Evolutionary conservation across 2,888 invertebrate species (phyloP).

Genomic region (Apamea crenata): DNA sequence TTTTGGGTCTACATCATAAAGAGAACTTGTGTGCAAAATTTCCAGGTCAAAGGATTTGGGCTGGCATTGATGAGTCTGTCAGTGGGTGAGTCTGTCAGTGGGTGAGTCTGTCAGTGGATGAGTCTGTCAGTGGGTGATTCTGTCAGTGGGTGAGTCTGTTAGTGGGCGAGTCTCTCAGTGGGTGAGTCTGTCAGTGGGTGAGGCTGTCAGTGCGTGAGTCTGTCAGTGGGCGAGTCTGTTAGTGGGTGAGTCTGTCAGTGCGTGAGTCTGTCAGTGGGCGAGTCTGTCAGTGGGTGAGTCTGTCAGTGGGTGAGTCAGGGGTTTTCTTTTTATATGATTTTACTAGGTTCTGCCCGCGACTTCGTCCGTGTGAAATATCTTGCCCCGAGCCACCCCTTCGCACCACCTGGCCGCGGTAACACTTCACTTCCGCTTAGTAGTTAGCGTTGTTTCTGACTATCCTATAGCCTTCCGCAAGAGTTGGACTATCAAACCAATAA

Average conservation of each 20-base stretch:
- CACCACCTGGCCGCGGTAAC: no score
- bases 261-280: not conserved
- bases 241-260: no score
- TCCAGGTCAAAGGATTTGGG: not conserved
- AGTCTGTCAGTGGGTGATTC: not conserved
- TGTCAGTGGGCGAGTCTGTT: not conserved
- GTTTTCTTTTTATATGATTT: not conserved
- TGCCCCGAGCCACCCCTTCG: no score
- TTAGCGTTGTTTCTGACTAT: no score
- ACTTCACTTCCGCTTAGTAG: no score
- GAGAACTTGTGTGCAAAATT: not conserved
- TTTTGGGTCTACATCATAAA: not conserved
- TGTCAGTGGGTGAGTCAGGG: no score
- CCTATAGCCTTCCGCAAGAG: no score
- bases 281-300: not conserved
- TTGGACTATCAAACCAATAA: no score
- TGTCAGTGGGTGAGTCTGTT: no score
- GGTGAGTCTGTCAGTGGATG: not conserved
- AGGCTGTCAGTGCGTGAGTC: no score
- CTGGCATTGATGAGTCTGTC: not conserved
- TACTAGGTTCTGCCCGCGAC: no score
- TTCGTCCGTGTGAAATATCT: no score
- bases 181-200: not conserved
- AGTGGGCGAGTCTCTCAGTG: not conserved
- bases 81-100: not conserved